Conservation (phyloP, 30 jellyfish, hydroid and myxozoan species). For the Hydractinia echinata region DNA sequence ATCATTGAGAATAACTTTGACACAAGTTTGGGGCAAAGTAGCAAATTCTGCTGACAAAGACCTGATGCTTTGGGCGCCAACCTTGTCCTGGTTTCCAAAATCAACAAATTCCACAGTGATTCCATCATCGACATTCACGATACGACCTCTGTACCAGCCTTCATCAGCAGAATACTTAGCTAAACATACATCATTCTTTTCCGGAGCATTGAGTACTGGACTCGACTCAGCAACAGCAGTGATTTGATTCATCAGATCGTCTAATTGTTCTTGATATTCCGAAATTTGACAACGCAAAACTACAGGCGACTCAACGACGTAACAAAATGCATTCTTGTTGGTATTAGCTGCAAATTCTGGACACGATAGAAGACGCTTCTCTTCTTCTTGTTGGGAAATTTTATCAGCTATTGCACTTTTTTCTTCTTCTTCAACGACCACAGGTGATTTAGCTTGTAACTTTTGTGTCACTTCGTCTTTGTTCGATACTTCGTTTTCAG, state of each 20-base stretch:
- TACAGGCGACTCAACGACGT: constrained; percentile 12
- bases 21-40: constrained; percentile 51
- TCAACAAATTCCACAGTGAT: constrained; percentile 60
- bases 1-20: constrained; percentile 50
- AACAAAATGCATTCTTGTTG: neutral
- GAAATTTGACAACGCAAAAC: constrained; percentile 23
- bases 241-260: constrained; percentile 36
- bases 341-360: neutral
- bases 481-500: neutral
- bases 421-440: neutral
- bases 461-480: too few species aligned
- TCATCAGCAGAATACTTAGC: constrained; percentile 46
- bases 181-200: constrained; percentile 30
- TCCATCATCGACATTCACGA: constrained; percentile 8
- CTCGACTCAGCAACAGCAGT: constrained; percentile 33
- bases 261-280: constrained; percentile 31
- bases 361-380: neutral
- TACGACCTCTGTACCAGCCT: constrained; percentile 62
- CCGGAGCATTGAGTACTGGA: constrained; percentile 20
- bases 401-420: neutral
- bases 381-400: neutral
- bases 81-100: constrained; percentile 46
- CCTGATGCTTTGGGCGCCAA: constrained; percentile 24
- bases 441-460: neutral
- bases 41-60: constrained; percentile 29